phyloP scores from a whole-genome alignment of 2,797 vertebrate species.

The Siniperca undulata region DNA sequence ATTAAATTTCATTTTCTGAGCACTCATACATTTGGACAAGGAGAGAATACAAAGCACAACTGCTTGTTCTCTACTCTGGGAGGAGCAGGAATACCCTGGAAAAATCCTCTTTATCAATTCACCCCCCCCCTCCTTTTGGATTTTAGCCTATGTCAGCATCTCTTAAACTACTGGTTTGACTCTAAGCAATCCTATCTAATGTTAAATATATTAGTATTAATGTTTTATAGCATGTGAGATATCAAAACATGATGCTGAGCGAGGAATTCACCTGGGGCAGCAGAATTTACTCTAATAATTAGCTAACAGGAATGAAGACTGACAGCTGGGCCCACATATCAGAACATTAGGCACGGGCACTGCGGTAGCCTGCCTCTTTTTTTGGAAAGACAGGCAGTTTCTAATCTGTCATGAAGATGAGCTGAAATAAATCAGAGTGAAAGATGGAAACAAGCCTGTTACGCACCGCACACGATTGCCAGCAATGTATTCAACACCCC shows the following conservation, averaged over 20 bases:
- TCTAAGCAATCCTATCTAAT: slow-evolving; percentile 44
- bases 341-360: slow-evolving; percentile 29
- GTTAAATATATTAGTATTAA: slow-evolving; percentile 58
- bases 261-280: slow-evolving; percentile 32
- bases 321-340: slow-evolving; percentile 55
- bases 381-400: slow-evolving; percentile 25
- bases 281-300: slow-evolving; percentile 59
- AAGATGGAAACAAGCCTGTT: slow-evolving; percentile 31
- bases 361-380: slow-evolving; percentile 26
- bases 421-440: slow-evolving; percentile 27
- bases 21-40: slow-evolving; percentile 66
- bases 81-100: slow-evolving; percentile 29
- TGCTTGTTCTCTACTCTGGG: slow-evolving; percentile 25
- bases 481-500: not conserved
- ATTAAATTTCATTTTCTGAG: slow-evolving; percentile 80
- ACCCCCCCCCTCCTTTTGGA: not conserved
- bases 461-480: not conserved
- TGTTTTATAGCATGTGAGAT: slow-evolving; percentile 33
- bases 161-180: slow-evolving; percentile 34
- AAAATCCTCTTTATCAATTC: slow-evolving; percentile 29
- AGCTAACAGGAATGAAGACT: slow-evolving; percentile 52
- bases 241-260: slow-evolving; percentile 36
- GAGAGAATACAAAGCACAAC: slow-evolving; percentile 67
- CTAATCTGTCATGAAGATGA: slow-evolving; percentile 40
- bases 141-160: slow-evolving; percentile 50